Evolutionary conservation across 2,888 invertebrate genomes (phyloP).

Genomic region (Nasonovia ribisnigri): DNA sequence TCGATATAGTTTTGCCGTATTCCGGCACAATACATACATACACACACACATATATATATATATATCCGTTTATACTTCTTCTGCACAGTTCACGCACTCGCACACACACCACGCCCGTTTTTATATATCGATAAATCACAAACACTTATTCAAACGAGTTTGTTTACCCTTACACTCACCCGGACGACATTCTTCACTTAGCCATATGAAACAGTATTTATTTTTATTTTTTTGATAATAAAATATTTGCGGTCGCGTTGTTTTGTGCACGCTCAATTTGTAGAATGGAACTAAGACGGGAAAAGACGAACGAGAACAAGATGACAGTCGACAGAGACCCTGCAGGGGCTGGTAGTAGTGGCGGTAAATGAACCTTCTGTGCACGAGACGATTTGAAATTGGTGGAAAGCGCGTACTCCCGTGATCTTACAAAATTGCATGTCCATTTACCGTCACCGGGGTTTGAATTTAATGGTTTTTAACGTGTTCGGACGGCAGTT

Average conservation of each 20-base stretch:
- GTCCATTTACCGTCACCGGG: background rate
- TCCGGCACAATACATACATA: background rate
- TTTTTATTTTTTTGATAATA: background rate
- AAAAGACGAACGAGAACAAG: background rate
- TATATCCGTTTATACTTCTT: background rate
- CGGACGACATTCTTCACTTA: background rate
- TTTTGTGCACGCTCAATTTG: background rate
- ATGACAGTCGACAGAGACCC: background rate
- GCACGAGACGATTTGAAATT: background rate
- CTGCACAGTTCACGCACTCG: background rate
- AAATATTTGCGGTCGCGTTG: background rate
- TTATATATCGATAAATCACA: background rate
- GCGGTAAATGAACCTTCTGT: background rate
- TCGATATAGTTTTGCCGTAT: background rate
- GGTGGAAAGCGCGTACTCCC: background rate
- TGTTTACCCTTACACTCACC: background rate
- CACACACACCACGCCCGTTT: background rate
- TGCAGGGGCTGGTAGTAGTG: background rate
- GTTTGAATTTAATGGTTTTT: background rate
- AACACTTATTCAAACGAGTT: conserved; percentile 7
- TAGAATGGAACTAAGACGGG: background rate
- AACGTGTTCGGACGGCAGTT: background rate
- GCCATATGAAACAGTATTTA: background rate
- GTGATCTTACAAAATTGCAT: background rate
- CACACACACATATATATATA: background rate